Conservation (phyloP, 1,140 invertebrate species). For the Homarus americanus region DNA sequence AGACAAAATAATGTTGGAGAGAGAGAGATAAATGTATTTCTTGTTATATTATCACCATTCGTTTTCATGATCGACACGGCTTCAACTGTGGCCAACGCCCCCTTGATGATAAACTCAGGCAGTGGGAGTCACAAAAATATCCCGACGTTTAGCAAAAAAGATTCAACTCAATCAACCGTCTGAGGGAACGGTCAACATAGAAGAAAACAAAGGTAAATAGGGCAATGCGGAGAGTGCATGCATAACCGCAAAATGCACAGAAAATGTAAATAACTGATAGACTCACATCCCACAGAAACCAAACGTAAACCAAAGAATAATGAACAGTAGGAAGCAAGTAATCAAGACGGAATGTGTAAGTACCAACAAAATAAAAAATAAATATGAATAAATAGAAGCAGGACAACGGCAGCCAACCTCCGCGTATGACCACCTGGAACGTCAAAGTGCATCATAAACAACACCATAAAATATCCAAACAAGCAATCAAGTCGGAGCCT, state of each 20-base stretch:
- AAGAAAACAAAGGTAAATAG: slow-evolving; percentile 32
- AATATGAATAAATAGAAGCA: slow-evolving; percentile 45
- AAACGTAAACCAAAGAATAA: not conserved
- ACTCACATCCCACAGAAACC: not conserved
- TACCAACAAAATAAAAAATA: no score
- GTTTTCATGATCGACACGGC: not conserved
- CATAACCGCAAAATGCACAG: slow-evolving; percentile 34
- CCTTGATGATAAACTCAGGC: not conserved
- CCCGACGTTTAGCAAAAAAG: not conserved
- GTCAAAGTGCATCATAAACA: slow-evolving; percentile 59
- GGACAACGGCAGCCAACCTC: slow-evolving; percentile 8
- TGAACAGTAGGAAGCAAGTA: slow-evolving; percentile 8
- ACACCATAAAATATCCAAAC: slow-evolving; percentile 49
- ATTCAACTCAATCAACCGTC: slow-evolving; percentile 1
- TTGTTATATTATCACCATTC: no score
- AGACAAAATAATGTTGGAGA: no score
- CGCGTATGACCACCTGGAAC: slow-evolving; percentile 2
- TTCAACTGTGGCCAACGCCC: not conserved
- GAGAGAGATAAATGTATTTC: no score
- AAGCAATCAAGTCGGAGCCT: slow-evolving; percentile 58
- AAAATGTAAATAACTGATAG: slow-evolving; percentile 30
- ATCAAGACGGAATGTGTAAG: not conserved
- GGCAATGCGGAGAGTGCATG: slow-evolving; percentile 3
- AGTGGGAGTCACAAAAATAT: not conserved
- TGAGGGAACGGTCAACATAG: slow-evolving; percentile 35